A percentile compares a stretch with the other conserved stretches of the same genome.
Evolutionary conservation across 2,888 invertebrate species (phyloP).

Genomic region (Diaperis boleti): DNA sequence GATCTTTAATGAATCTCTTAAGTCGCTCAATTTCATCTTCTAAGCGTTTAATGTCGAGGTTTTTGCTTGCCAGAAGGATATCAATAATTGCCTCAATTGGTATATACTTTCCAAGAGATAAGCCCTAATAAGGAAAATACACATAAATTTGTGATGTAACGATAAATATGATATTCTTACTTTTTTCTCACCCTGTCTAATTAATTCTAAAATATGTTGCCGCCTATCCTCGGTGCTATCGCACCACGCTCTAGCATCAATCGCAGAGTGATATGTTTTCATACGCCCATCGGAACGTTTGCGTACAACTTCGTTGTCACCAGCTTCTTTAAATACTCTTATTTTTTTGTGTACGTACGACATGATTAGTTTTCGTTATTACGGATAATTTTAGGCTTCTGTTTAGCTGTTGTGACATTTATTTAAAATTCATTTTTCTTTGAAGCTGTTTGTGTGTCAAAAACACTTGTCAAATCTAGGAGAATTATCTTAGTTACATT

Average conservation of each 20-base stretch:
- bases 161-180: constrained; percentile 28
- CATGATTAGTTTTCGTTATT: constrained; percentile 26
- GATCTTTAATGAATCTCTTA: constrained; percentile 16
- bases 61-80: constrained; percentile 65
- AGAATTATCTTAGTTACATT: background rate
- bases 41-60: constrained; percentile 68
- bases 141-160: too few species aligned
- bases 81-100: constrained; percentile 62
- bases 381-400: constrained; percentile 27
- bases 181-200: constrained; percentile 58
- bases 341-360: constrained; percentile 59
- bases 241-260: constrained; percentile 72
- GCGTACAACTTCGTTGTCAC: constrained; percentile 65
- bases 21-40: constrained; percentile 65
- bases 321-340: constrained; percentile 55
- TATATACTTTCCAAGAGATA: constrained; percentile 59
- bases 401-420: constrained; percentile 24
- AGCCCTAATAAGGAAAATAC: constrained; percentile 49
- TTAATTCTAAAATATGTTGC: constrained; percentile 71
- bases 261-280: constrained; percentile 70
- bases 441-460: constrained; percentile 19
- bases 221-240: constrained; percentile 69
- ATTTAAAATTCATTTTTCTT: constrained; percentile 25
- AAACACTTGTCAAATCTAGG: constrained; percentile 25
- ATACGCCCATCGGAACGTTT: constrained; percentile 69